Evolutionary conservation across 2,113 vertebrate species (phyloP).

Genomic region (Lethenteron reissneri): DNA sequence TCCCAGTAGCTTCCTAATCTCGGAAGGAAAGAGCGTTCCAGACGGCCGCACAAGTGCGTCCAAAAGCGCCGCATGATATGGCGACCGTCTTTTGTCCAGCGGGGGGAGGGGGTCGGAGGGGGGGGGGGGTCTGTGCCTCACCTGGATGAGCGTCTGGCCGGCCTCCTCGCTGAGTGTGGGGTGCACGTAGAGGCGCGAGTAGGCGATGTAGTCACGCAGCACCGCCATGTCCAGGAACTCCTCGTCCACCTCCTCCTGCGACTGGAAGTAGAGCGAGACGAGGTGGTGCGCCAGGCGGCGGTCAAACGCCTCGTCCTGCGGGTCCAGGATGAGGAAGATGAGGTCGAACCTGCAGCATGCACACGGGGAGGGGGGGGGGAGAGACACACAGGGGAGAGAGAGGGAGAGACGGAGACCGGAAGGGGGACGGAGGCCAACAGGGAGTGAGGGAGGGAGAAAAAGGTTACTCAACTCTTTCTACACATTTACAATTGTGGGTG

Average conservation of each 20-base stretch:
- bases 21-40: too few species aligned
- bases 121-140: slow-evolving; percentile 14
- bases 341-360: slow-evolving; percentile 52
- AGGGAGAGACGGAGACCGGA: too few species aligned
- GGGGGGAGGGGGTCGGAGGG: too few species aligned
- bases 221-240: slow-evolving; percentile 79
- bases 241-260: slow-evolving; percentile 60
- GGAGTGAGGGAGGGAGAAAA: neutral
- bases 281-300: slow-evolving; percentile 79
- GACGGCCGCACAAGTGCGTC: too few species aligned
- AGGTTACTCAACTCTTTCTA: neutral
- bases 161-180: slow-evolving; percentile 69
- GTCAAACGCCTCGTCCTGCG: slow-evolving; percentile 88
- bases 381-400: too few species aligned
- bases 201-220: slow-evolving; percentile 74
- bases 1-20: too few species aligned
- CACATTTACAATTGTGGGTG: too few species aligned
- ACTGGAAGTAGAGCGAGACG: slow-evolving; percentile 75
- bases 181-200: slow-evolving; percentile 40
- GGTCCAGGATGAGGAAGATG: slow-evolving; percentile 96
- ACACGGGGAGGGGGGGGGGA: too few species aligned
- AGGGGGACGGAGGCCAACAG: too few species aligned
- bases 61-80: too few species aligned
- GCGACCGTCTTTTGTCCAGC: too few species aligned
- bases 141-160: slow-evolving; percentile 83